Evolutionary conservation across 2,888 invertebrate species (phyloP).

Genomic region (Drosophila falleni): DNA sequence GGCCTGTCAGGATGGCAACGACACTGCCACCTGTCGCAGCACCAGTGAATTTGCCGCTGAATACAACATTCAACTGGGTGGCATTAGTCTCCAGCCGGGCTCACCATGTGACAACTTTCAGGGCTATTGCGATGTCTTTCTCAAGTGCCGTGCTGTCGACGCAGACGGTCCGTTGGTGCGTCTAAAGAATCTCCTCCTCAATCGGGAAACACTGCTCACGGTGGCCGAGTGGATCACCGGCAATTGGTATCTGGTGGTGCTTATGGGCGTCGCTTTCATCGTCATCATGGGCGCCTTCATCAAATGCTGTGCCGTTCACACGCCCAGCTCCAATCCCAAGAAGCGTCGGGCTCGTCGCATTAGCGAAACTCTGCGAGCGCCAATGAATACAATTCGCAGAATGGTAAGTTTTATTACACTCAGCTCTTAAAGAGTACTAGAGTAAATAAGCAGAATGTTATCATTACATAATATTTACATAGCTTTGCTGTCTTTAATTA

Average conservation of each 20-base stretch:
- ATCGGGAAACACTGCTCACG: slow-evolving; percentile 93
- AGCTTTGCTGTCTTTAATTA: too few relatives aligned
- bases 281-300: slow-evolving; percentile 99
- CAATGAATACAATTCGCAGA: slow-evolving; percentile 95
- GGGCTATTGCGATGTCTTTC: slow-evolving; percentile 99
- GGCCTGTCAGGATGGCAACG: slow-evolving; percentile 96
- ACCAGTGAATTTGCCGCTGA: slow-evolving; percentile 93
- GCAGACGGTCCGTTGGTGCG: slow-evolving; percentile 99
- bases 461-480: too few relatives aligned
- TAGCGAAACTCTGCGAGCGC: slow-evolving; percentile 95
- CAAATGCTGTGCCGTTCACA: slow-evolving; percentile 99
- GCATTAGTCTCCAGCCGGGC: slow-evolving; percentile 95
- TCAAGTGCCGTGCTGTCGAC: slow-evolving; percentile 99
- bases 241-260: slow-evolving; percentile 97
- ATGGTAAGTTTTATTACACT: slow-evolving; percentile 88
- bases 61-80: slow-evolving; percentile 91
- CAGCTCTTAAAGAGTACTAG: neutral
- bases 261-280: slow-evolving; percentile 96
- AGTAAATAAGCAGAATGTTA: neutral
- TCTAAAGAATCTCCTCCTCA: slow-evolving; percentile 97
- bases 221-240: slow-evolving; percentile 97
- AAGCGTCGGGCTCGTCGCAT: slow-evolving; percentile 97
- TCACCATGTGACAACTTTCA: slow-evolving; percentile 99
- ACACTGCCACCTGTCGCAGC: slow-evolving; percentile 91
- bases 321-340: slow-evolving; percentile 99